phyloP scores from a whole-genome alignment of 2,113 vertebrate genomes.

The Cavia porcellus region DNA sequence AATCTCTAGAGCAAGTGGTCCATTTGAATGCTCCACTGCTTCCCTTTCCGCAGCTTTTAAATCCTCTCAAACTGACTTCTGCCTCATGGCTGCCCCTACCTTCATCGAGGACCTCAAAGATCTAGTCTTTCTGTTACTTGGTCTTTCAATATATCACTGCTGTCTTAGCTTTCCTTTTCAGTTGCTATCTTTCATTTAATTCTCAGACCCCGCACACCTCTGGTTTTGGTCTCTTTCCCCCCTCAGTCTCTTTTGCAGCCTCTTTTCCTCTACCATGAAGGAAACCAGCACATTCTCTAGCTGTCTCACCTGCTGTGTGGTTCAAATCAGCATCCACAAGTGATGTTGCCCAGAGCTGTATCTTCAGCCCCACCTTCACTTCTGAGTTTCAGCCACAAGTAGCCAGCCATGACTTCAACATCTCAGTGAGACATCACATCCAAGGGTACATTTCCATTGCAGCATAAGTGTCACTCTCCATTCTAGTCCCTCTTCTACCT shows the following conservation, averaged over 20 bases:
- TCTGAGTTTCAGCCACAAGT: not conserved
- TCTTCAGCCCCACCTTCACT: not conserved
- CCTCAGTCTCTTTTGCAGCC: not conserved
- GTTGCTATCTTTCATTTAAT: not conserved
- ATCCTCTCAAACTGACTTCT: not conserved
- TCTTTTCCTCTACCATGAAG: not conserved
- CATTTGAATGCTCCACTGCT: not conserved
- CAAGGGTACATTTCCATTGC: not conserved
- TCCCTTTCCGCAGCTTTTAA: not conserved
- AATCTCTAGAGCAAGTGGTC: not conserved
- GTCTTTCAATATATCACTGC: not conserved
- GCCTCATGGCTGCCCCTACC: not conserved
- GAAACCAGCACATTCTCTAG: not conserved
- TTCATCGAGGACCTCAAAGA: conserved; percentile 5
- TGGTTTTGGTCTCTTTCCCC: not conserved
- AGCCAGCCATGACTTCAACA: not conserved
- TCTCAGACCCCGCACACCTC: not conserved
- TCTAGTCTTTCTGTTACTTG: not conserved
- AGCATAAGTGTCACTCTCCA: not conserved
- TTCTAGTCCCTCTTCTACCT: not conserved
- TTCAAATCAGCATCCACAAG: not conserved
- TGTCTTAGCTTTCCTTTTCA: not conserved
- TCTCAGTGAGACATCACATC: not conserved
- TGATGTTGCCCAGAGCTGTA: not conserved
- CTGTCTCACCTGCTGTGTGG: not conserved